phyloP scores from a whole-genome alignment of 1,140 invertebrate genomes.

The Trichonephila clavata region DNA sequence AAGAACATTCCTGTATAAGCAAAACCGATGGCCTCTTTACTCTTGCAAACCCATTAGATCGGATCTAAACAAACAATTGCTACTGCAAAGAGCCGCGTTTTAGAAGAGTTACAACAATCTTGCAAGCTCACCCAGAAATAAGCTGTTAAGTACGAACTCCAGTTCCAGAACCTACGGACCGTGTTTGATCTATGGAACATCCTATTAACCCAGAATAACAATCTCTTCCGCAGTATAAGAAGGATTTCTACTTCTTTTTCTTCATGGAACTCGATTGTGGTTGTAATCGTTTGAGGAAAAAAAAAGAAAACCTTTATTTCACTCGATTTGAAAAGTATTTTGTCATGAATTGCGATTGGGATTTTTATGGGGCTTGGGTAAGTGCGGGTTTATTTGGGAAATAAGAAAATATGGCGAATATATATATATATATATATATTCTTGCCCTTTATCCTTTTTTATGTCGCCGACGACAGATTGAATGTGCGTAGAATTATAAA shows the following conservation, averaged over 20 bases:
- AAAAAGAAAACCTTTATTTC: conserved; percentile 17
- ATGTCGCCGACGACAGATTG: neutral
- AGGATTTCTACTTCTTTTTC: neutral
- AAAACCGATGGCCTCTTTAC: neutral
- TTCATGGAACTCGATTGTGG: conserved; percentile 5
- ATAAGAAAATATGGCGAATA: neutral
- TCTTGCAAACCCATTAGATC: neutral
- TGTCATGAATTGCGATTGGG: conserved; percentile 6
- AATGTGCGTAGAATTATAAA: no score
- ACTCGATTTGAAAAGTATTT: conserved; percentile 25
- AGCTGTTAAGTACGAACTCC: conserved; percentile 39
- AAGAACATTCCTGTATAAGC: neutral
- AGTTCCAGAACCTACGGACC: neutral
- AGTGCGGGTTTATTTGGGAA: conserved; percentile 7
- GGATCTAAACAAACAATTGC: conserved; percentile 27
- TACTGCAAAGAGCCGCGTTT: neutral
- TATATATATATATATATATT: neutral
- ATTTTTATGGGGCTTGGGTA: conserved; percentile 8
- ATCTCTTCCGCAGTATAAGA: neutral
- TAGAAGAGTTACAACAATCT: conserved; percentile 5
- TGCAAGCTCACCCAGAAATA: conserved; percentile 10
- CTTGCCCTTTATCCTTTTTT: neutral
- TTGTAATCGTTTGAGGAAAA: neutral
- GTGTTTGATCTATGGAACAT: conserved; percentile 46
- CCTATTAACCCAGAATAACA: conserved; percentile 54